Evolutionary conservation across 1,140 invertebrate species (phyloP).

Genomic region (Cotesia chilonis): DNA sequence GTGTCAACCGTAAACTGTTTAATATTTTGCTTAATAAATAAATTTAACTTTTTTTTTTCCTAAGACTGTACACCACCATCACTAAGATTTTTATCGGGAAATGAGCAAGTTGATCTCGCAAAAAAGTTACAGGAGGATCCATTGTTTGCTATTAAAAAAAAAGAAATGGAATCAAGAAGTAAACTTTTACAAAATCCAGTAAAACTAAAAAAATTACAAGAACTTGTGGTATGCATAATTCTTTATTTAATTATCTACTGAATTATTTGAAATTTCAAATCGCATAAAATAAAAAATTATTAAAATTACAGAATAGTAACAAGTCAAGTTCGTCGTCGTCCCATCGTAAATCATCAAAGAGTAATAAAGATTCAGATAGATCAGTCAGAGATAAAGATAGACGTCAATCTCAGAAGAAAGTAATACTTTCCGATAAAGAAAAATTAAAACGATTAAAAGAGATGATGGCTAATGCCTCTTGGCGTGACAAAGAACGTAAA

Average conservation of each 20-base stretch:
- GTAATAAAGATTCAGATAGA: conserved; percentile 63
- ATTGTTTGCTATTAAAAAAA: conserved; percentile 83
- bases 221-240: conserved; percentile 71
- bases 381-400: conserved; percentile 50
- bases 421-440: conserved; percentile 47
- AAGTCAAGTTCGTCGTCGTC: conserved; percentile 50
- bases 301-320: conserved; percentile 52
- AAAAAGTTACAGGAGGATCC: conserved; percentile 92
- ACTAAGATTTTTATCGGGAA: conserved; percentile 70
- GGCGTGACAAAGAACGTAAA: conserved; percentile 75
- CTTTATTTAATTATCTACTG: no score
- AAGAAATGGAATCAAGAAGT: conserved; percentile 82
- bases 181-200: conserved; percentile 90
- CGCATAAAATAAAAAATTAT: background rate
- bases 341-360: conserved; percentile 24
- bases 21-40: conserved; percentile 13
- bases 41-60: conserved; percentile 35
- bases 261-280: conserved; percentile 36
- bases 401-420: conserved; percentile 56
- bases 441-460: conserved; percentile 68
- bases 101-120: conserved; percentile 79
- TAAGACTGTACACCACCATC: conserved; percentile 79
- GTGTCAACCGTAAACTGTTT: no score
- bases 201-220: conserved; percentile 83
- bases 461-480: conserved; percentile 84